Evolutionary conservation across 2,888 invertebrate genomes (phyloP).

Genomic region (Nycteola revayana): DNA sequence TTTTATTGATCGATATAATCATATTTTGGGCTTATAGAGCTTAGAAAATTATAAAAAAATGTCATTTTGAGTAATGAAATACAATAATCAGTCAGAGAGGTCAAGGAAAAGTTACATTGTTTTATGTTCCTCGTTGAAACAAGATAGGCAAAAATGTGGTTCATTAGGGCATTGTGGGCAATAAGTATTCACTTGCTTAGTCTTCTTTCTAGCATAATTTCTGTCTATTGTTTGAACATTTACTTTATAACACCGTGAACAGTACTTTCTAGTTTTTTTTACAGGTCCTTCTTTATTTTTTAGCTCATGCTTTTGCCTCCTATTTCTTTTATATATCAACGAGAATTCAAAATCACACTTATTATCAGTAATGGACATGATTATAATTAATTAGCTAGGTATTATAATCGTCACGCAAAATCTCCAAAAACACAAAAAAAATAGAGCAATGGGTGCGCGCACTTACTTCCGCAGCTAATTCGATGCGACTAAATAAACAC

Average conservation of each 20-base stretch:
- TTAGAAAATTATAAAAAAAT: slow-evolving; percentile 3
- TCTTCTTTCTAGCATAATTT: slow-evolving; percentile 20
- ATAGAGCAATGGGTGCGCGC: slow-evolving; percentile 7
- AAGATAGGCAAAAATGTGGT: too few relatives aligned
- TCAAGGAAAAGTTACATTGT: too few relatives aligned
- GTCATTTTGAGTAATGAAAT: too few relatives aligned
- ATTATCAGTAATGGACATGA: slow-evolving; percentile 17
- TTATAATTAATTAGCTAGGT: slow-evolving; percentile 4
- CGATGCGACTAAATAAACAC: slow-evolving; percentile 6
- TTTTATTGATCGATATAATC: slow-evolving; percentile 2
- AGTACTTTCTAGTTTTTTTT: slow-evolving; percentile 13
- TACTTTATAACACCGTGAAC: too few relatives aligned
- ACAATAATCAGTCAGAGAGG: too few relatives aligned
- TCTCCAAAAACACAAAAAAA: slow-evolving; percentile 11
- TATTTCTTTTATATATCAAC: slow-evolving; percentile 13
- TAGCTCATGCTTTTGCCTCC: slow-evolving; percentile 15
- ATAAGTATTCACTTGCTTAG: slow-evolving; percentile 15
- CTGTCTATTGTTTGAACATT: too few relatives aligned
- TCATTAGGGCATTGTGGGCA: too few relatives aligned
- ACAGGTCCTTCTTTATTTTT: slow-evolving; percentile 16
- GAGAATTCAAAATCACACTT: slow-evolving; percentile 21
- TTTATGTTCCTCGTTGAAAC: too few relatives aligned
- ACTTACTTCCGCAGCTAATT: slow-evolving; percentile 8
- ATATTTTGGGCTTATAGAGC: slow-evolving; percentile 8
- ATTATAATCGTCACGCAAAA: slow-evolving; percentile 9